phyloP scores from a whole-genome alignment of 2,113 vertebrate species.

The Sigmodon hispidus region DNA sequence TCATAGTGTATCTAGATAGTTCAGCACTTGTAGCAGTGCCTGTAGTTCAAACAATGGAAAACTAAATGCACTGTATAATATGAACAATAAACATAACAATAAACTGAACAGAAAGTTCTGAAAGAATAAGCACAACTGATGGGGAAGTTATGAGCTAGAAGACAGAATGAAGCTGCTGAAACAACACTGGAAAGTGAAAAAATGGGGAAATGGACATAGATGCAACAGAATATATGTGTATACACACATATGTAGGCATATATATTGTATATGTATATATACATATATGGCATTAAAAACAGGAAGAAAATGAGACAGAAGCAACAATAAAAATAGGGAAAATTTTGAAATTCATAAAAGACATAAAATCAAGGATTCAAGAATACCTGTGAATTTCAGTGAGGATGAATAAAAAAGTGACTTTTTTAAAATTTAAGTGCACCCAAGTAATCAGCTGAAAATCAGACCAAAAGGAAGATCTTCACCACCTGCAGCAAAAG shows the following conservation, averaged over 20 bases:
- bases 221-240: neutral
- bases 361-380: slow-evolving; percentile 31
- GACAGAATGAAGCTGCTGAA: neutral
- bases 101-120: neutral
- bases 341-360: neutral
- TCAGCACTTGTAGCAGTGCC: neutral
- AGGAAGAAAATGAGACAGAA: neutral
- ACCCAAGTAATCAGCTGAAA: slow-evolving; percentile 47
- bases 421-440: neutral
- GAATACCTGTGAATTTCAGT: neutral
- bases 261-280: neutral
- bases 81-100: neutral
- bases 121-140: neutral
- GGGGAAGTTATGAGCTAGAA: neutral
- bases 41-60: neutral
- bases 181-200: neutral
- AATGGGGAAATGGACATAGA: too few species aligned
- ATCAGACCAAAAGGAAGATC: slow-evolving; percentile 20
- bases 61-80: neutral
- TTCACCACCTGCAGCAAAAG: neutral
- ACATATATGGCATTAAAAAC: neutral
- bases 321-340: neutral
- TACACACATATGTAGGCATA: neutral
- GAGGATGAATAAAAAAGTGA: slow-evolving; percentile 31
- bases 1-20: neutral